A percentile compares a stretch with the other conserved stretches of the same genome.
Conservation (phyloP, 2,113 vertebrate genomes). For the Pseudorhombus dupliciocellatus region DNA sequence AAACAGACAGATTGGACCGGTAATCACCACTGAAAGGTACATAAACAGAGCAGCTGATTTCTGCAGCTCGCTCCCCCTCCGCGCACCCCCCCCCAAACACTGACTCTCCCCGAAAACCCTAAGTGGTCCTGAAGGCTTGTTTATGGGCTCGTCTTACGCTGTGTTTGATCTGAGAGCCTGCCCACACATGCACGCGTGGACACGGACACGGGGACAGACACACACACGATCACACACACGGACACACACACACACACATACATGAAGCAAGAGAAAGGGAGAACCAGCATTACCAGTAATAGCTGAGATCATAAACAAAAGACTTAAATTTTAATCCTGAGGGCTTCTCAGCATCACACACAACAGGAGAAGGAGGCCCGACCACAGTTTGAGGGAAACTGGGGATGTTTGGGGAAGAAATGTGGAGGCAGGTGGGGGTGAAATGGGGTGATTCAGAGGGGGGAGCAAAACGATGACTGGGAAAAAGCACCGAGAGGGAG, state of each 20-base stretch:
- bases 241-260: constrained; percentile 45
- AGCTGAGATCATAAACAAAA: constrained; percentile 70
- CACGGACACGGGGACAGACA: constrained; percentile 56
- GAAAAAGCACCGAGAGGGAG: constrained; percentile 23
- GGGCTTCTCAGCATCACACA: constrained; percentile 70
- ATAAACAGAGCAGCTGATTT: constrained; percentile 89
- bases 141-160: constrained; percentile 87
- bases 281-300: constrained; percentile 58
- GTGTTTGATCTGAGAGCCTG: constrained; percentile 85
- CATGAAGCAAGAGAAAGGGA: constrained; percentile 16
- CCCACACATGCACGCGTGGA: constrained; percentile 78
- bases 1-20: constrained; percentile 81
- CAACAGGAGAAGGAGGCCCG: constrained; percentile 29
- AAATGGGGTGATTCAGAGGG: constrained; percentile 36
- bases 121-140: constrained; percentile 91
- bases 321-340: constrained; percentile 65
- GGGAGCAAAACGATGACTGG: constrained; percentile 54
- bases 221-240: constrained; percentile 49
- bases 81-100: constrained; percentile 37
- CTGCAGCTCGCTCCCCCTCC: constrained; percentile 68
- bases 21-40: constrained; percentile 89
- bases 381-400: constrained; percentile 22
- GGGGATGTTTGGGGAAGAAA: constrained; percentile 25
- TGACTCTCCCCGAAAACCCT: constrained; percentile 65
- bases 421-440: constrained; percentile 49